phyloP scores from a whole-genome alignment of 2,113 vertebrate genomes.

The Muscicapa adusta region DNA sequence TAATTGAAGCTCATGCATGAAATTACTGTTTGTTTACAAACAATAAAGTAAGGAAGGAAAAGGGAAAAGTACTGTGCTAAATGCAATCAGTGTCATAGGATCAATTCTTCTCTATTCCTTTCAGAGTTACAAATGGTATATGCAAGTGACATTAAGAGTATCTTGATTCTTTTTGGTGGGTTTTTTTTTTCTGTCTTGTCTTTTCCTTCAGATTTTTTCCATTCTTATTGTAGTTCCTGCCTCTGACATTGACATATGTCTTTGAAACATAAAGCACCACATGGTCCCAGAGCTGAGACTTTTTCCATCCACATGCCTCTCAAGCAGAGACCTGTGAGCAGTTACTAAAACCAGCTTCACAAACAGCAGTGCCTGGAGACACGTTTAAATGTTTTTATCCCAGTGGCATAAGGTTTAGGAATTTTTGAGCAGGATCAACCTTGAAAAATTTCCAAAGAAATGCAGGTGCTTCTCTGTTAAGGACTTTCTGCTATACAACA shows the following conservation, averaged over 20 bases:
- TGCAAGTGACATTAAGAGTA: neutral
- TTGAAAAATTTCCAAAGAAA: neutral
- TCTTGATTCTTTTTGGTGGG: neutral
- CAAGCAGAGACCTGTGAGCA: neutral
- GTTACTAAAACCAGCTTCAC: neutral
- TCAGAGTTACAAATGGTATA: neutral
- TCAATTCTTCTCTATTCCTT: neutral
- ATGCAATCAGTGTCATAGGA: neutral
- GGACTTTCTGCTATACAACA: neutral
- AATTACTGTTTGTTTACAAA: neutral
- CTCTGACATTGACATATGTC: neutral
- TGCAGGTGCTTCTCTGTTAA: neutral
- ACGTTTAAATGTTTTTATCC: neutral
- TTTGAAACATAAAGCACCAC: neutral
- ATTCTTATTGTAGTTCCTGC: neutral
- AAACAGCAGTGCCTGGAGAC: neutral
- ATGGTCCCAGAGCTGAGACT: neutral
- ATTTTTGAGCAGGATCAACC: neutral
- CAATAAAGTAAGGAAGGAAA: no score
- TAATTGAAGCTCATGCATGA: neutral
- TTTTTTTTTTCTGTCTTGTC: neutral
- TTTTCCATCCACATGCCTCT: neutral
- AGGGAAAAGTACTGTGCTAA: neutral
- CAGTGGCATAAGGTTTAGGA: neutral
- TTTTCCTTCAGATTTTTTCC: neutral